phyloP scores from a whole-genome alignment of 2,797 vertebrate species.

The Macropus fuliginosus region DNA sequence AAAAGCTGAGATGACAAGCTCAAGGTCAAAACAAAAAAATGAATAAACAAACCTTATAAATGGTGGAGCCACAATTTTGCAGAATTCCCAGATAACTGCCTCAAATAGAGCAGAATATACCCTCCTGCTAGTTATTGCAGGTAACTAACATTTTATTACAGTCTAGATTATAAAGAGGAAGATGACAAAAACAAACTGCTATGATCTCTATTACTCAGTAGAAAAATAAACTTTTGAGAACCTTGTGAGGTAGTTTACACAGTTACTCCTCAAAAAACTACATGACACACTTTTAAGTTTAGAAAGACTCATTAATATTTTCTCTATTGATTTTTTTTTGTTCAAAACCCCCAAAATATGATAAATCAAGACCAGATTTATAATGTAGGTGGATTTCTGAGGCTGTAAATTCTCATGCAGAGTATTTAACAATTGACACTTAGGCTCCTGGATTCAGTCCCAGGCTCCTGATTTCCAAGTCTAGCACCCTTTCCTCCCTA shows the following conservation, averaged over 20 bases:
- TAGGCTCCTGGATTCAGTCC: background rate
- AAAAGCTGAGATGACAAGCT: background rate
- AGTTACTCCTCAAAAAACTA: background rate
- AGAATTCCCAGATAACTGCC: background rate
- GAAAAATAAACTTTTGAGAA: background rate
- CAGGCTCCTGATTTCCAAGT: background rate
- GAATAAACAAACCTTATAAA: background rate
- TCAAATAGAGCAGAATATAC: background rate
- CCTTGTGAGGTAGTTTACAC: background rate
- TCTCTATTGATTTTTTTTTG: background rate
- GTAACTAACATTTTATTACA: background rate
- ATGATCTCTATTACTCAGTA: background rate
- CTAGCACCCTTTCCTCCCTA: background rate
- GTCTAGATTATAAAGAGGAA: background rate
- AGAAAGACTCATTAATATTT: background rate
- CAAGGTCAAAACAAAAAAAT: background rate
- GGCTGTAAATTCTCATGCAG: background rate
- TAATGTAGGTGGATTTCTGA: background rate
- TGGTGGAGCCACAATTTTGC: background rate
- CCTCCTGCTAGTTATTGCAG: background rate
- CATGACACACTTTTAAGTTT: background rate
- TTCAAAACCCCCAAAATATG: background rate
- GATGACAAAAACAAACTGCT: background rate
- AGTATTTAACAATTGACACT: background rate
- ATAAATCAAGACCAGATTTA: background rate